Evolutionary conservation across 2,113 vertebrate species (phyloP).

Genomic region (Empidonax traillii): DNA sequence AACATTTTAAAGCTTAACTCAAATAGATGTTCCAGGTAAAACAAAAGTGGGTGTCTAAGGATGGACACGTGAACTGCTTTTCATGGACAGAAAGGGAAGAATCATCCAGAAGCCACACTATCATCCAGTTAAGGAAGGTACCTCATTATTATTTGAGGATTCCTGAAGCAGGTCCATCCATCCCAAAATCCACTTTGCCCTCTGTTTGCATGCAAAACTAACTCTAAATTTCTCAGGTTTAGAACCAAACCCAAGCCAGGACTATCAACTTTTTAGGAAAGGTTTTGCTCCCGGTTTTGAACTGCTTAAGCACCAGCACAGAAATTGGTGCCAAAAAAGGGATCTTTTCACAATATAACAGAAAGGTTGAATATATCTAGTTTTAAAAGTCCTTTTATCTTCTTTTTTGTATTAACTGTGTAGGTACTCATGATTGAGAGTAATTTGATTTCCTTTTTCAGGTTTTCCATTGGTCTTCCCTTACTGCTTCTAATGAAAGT

Average conservation of each 20-base stretch:
- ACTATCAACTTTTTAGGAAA: neutral
- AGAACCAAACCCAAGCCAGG: neutral
- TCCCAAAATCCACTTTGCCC: neutral
- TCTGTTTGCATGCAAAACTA: neutral
- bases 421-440: neutral
- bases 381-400: neutral
- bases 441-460: neutral
- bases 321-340: neutral
- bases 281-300: neutral
- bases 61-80: neutral
- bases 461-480: neutral
- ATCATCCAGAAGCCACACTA: neutral
- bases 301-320: neutral
- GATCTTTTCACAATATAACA: neutral
- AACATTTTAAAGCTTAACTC: neutral
- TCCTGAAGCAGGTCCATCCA: neutral
- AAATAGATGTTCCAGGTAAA: neutral
- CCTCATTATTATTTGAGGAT: neutral
- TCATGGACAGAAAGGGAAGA: neutral
- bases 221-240: neutral
- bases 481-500: neutral
- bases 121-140: neutral
- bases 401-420: neutral
- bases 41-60: neutral
- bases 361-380: accelerated